Conservation (phyloP, 2,797 vertebrate genomes). For the Myotis pilosus region DNA sequence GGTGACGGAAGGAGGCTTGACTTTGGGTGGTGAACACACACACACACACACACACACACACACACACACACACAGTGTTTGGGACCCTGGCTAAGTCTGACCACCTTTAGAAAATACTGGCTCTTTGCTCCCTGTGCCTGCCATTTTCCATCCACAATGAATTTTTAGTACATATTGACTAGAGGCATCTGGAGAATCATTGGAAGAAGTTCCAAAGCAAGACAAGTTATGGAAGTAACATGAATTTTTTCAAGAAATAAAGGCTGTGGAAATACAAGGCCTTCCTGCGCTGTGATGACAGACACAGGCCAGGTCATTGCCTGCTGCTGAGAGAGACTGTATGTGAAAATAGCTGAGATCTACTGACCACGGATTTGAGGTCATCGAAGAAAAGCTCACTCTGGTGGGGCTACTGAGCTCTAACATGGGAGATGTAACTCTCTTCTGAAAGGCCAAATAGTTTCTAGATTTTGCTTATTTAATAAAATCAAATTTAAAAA, state of each 20-base stretch:
- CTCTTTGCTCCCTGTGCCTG: background rate
- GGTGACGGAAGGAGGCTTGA: background rate
- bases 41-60: background rate
- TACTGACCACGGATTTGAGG: background rate
- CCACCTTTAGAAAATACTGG: background rate
- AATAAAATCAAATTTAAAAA: constrained; percentile 15
- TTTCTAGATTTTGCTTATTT: background rate
- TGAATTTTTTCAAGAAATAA: background rate
- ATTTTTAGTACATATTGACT: background rate
- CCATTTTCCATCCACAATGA: background rate
- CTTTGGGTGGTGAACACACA: background rate
- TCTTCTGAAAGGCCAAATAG: background rate
- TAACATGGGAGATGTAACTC: background rate
- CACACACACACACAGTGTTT: background rate
- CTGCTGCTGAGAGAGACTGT: background rate
- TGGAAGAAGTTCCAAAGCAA: constrained; percentile 14
- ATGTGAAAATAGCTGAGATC: background rate
- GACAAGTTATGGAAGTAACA: background rate
- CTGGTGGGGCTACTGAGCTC: background rate
- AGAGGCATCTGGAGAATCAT: background rate
- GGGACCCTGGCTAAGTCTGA: background rate
- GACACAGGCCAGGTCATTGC: background rate
- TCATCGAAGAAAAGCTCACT: background rate
- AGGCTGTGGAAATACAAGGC: background rate
- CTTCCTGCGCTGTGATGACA: background rate